Evolutionary conservation across 2,113 vertebrate species (phyloP).

Genomic region (Varanus salvator): DNA sequence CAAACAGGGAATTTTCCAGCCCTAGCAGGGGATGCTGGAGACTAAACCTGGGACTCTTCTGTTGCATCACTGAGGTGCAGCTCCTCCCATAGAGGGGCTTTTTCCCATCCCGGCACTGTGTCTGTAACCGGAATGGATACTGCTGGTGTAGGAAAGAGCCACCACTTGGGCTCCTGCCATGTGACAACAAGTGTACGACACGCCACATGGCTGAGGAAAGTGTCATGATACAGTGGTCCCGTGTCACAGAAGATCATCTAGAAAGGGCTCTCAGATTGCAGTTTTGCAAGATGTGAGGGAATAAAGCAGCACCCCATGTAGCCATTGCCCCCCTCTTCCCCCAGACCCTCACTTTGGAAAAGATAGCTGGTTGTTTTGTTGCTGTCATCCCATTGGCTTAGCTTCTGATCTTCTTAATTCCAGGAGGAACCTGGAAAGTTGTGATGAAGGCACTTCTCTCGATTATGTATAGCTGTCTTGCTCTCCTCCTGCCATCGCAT

Average conservation of each 20-base stretch:
- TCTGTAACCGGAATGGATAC: too few relatives aligned
- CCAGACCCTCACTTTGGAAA: constrained; percentile 34
- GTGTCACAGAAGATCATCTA: not conserved
- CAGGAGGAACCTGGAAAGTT: accelerated
- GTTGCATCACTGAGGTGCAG: not conserved
- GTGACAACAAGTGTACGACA: not conserved
- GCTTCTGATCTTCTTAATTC: constrained; percentile 25
- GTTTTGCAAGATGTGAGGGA: not conserved
- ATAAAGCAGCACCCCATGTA: not conserved
- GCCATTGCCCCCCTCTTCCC: not conserved
- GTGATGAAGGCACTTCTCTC: not conserved
- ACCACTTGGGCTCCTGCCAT: not conserved
- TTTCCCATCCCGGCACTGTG: not conserved
- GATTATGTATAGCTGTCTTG: constrained; percentile 39
- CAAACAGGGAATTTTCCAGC: too few relatives aligned
- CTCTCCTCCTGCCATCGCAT: not conserved
- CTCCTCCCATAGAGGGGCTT: not conserved
- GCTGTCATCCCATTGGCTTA: constrained; percentile 30
- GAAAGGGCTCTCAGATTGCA: too few relatives aligned
- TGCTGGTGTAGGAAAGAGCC: not conserved
- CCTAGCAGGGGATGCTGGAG: too few relatives aligned
- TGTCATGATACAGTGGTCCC: not conserved
- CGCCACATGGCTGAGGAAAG: not conserved
- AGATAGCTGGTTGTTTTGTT: constrained; percentile 1
- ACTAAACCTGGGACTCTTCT: too few relatives aligned